Percentiles rank a stretch among this genome's conserved stretches.
These are phyloP conservation scores for Aphyosemion australe DNA, from an alignment of 2,113 vertebrate species.

Conservation along the genomic window DNA sequence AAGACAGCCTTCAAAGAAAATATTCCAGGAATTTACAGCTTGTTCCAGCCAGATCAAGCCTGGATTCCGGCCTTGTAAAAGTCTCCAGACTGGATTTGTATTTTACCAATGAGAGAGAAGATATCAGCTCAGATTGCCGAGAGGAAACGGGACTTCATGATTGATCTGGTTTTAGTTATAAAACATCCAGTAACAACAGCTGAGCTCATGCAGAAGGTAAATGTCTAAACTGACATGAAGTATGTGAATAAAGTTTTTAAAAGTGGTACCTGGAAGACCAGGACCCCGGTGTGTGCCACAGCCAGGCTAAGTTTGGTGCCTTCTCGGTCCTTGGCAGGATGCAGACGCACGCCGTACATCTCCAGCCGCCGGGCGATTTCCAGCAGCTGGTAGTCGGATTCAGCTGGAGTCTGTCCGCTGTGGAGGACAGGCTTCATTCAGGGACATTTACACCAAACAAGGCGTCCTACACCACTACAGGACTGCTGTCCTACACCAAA, in stretches of 20 bases:
- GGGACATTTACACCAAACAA: background rate
- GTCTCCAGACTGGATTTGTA: background rate
- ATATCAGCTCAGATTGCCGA: too few relatives aligned
- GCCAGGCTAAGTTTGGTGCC: constrained; percentile 92
- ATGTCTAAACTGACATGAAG: too few relatives aligned
- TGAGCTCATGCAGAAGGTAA: too few relatives aligned
- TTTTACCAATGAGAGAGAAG: background rate
- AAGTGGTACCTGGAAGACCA: constrained; percentile 90
- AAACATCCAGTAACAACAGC: background rate
- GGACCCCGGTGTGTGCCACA: constrained; percentile 91
- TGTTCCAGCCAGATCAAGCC: background rate
- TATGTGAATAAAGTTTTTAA: too few relatives aligned
- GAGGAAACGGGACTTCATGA: too few relatives aligned
- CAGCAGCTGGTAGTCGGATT: constrained; percentile 93
- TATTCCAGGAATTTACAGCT: constrained; percentile 21
- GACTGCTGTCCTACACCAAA: background rate
- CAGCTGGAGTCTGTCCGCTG: constrained; percentile 93
- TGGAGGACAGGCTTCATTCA: constrained; percentile 1
- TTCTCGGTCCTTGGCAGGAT: constrained; percentile 94
- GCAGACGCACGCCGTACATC: constrained; percentile 92
- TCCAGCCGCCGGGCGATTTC: constrained; percentile 93
- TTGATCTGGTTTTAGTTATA: background rate
- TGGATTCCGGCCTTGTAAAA: constrained; percentile 1
- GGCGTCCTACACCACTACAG: too few relatives aligned
- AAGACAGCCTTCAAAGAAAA: background rate